phyloP scores from a whole-genome alignment of 2,797 vertebrate genomes.

The Huso huso region DNA sequence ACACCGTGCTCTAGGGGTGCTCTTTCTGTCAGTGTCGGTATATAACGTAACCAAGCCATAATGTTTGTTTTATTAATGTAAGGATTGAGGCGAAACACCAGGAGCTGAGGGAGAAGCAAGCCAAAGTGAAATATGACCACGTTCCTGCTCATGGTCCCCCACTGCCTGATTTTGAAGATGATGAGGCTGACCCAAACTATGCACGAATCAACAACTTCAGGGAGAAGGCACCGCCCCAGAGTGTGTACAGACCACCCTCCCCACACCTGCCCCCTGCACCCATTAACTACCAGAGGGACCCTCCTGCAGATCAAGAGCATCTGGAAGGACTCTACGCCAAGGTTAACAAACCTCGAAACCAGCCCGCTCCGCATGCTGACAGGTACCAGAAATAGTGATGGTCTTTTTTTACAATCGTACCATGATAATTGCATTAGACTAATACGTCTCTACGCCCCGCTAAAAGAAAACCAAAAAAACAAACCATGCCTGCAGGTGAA shows the following conservation, averaged over 20 bases:
- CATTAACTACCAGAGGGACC: slow-evolving; percentile 52
- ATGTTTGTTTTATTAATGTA: slow-evolving; percentile 28
- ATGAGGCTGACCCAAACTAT: slow-evolving; percentile 88
- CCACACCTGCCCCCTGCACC: slow-evolving; percentile 28
- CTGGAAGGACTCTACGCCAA: slow-evolving; percentile 85
- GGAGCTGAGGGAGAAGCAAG: slow-evolving; percentile 70
- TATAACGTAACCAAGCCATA: too few species aligned
- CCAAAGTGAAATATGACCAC: slow-evolving; percentile 54
- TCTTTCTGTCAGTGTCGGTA: not conserved
- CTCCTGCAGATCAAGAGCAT: slow-evolving; percentile 65
- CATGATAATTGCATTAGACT: too few species aligned
- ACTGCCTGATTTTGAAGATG: slow-evolving; percentile 77
- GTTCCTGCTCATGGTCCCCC: slow-evolving; percentile 24
- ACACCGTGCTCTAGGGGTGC: slow-evolving; percentile 7
- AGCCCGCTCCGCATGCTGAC: slow-evolving; percentile 58
- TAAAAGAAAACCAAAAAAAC: too few species aligned
- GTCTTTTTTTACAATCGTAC: too few species aligned
- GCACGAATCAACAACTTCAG: slow-evolving; percentile 86
- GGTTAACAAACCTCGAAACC: slow-evolving; percentile 79
- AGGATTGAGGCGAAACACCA: slow-evolving; percentile 85
- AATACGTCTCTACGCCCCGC: too few species aligned
- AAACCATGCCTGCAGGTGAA: too few species aligned
- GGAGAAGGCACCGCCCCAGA: slow-evolving; percentile 48
- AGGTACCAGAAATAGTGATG: slow-evolving; percentile 53
- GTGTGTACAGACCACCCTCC: slow-evolving; percentile 45